Base-by-base conservation (phyloP, 2,113 vertebrate species). In the Engystomops pustulosus region DNA sequence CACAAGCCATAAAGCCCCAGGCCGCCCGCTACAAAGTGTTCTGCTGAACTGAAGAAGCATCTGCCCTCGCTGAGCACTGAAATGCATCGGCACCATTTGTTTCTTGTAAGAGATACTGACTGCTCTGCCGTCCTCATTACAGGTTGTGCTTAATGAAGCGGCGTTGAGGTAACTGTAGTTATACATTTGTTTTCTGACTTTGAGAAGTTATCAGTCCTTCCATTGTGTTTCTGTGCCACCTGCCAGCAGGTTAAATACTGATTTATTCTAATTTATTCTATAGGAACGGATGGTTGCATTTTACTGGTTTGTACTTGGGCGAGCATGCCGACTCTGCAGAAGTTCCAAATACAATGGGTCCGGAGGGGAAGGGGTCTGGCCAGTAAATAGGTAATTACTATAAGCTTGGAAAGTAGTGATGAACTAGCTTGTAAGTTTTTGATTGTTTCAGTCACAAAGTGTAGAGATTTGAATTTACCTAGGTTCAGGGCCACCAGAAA, bases 91-190 rank as follows among this genome's bases (percentile, higher is more conserved):
- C 55, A 25, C 51, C 49, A 60, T 72, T 82, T 44, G 32, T 72
- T n/a, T 82, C 62, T 49, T 45, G 34, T 7, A 34, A 20, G 18
- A 45, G 27, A 15, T 15, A 27, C 25, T 75, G 51, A 60, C 36
- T 44, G 53, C 80, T 44, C 32, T 9, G 36, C 12, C 36, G 25
- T 60, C 68, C 67, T 74, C 38, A 60, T 83, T 83, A 55, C 49
- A 60, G 34, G 80, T 81, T 71, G 67, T 55, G 68, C 23, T 71
- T 81, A 81, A 81, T 81, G 80, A 81, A 71, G 47, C 80, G 34
- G 25, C 4, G 20, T 38, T 23, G 58, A 81, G 67, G 67, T 71
- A 72, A 36, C 30, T 55, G 47, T 58, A 81, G n/a, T 81, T 41
- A 55, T 58, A 70, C 67, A 71, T 81, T 47, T 49, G 17, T 70